Percentiles rank a stretch among this genome's conserved stretches.
Conservation (phyloP, 2,888 invertebrate genomes). For the Ophion costatus region DNA sequence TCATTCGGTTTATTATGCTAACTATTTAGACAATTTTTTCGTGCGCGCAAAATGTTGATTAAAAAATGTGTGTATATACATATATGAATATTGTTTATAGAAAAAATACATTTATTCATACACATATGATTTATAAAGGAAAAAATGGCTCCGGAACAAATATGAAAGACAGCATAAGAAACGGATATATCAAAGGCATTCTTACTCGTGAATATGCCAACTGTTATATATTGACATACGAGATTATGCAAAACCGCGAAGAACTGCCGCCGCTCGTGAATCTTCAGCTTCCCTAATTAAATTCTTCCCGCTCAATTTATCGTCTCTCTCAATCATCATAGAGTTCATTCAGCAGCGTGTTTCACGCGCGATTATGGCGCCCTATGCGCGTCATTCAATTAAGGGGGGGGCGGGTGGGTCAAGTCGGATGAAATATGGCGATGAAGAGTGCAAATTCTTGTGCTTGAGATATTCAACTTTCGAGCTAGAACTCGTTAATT, state of each 20-base stretch:
- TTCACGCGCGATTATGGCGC: neutral
- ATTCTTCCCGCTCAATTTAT: slow-evolving; percentile 54
- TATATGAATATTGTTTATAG: too few species aligned
- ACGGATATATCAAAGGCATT: slow-evolving; percentile 25
- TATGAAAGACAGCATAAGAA: slow-evolving; percentile 28
- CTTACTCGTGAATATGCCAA: slow-evolving; percentile 39
- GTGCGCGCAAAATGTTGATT: too few species aligned
- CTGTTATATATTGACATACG: slow-evolving; percentile 41
- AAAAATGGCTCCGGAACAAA: neutral
- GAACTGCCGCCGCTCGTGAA: slow-evolving; percentile 49
- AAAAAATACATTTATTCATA: too few species aligned
- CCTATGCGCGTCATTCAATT: slow-evolving; percentile 5
- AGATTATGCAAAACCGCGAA: slow-evolving; percentile 46
- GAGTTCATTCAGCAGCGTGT: slow-evolving; percentile 40
- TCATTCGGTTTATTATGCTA: too few species aligned
- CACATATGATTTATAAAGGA: neutral
- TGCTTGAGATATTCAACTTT: too few species aligned
- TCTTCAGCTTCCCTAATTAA: slow-evolving; percentile 48
- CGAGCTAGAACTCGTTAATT: neutral
- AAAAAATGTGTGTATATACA: too few species aligned
- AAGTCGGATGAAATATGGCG: slow-evolving; percentile 6
- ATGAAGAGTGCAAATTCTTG: too few species aligned
- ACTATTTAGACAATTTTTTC: too few species aligned
- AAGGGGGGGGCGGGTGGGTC: slow-evolving; percentile 9
- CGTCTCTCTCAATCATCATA: slow-evolving; percentile 51